These are phyloP conservation scores for Crossaster papposus DNA, from an alignment of 53 echinoderm and acorn worm species.

Conservation along the genomic window DNA sequence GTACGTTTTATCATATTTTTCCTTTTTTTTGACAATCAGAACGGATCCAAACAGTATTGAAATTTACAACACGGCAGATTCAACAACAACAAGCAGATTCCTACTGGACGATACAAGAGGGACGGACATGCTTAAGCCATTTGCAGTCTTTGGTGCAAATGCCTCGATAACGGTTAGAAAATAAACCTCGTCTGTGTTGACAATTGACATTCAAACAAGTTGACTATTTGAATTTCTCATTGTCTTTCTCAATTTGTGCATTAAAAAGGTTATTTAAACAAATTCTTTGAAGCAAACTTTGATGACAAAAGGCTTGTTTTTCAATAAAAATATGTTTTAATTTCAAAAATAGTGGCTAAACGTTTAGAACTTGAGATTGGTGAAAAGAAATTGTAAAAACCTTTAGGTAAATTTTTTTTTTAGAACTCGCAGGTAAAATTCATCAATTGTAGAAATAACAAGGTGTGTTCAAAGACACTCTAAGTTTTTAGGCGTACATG, in stretches of 20 bases:
- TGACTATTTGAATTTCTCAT: neutral
- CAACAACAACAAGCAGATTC: neutral
- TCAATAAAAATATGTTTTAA: too few relatives aligned
- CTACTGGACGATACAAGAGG: neutral
- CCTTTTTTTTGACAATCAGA: neutral
- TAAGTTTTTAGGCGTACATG: neutral
- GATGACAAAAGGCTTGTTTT: too few relatives aligned
- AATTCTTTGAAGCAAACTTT: too few relatives aligned
- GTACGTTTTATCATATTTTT: neutral
- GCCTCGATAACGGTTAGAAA: slow-evolving; percentile 59
- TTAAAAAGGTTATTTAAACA: too few relatives aligned
- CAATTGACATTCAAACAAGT: neutral
- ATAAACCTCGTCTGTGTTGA: too few relatives aligned
- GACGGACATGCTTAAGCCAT: slow-evolving; percentile 56
- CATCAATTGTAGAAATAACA: too few relatives aligned
- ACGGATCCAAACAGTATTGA: slow-evolving; percentile 4
- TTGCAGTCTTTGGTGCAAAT: slow-evolving; percentile 61
- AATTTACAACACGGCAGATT: neutral
- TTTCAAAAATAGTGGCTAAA: too few relatives aligned
- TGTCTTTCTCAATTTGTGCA: neutral
- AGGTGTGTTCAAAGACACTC: neutral
- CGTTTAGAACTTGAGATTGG: too few relatives aligned
- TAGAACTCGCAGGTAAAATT: too few relatives aligned
- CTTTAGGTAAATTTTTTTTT: too few relatives aligned
- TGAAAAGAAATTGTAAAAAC: too few relatives aligned